phyloP scores from a whole-genome alignment of 53 echinoderm and acorn worm genomes.

The Patiria pectinifera region DNA sequence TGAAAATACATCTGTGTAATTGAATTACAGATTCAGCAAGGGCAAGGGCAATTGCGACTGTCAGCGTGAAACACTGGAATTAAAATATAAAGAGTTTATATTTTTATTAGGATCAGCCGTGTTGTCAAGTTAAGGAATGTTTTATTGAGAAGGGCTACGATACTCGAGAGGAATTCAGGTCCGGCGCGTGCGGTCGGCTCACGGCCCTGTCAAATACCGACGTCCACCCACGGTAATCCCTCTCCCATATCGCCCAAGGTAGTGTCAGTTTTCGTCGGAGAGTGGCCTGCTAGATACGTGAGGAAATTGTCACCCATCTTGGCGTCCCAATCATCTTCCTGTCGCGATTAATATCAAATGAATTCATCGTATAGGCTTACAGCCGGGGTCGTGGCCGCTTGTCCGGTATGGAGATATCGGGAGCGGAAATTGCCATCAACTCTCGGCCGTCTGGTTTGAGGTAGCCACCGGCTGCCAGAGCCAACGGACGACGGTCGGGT shows the following conservation, averaged over 20 bases:
- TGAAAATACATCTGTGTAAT: too few species aligned
- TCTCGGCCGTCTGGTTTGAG: slow-evolving; percentile 4
- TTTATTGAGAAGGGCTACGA: neutral
- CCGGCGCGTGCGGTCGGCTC: neutral
- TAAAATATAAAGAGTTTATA: too few species aligned
- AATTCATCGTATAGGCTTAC: slow-evolving; percentile 13
- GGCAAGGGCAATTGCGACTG: too few species aligned
- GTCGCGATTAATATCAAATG: slow-evolving; percentile 16
- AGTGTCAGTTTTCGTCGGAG: neutral
- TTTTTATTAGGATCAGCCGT: too few species aligned
- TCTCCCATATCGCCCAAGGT: neutral
- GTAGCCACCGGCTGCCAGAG: neutral
- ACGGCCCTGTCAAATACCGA: neutral
- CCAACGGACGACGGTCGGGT: neutral
- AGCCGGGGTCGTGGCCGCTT: slow-evolving; percentile 3
- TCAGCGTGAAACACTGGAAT: too few species aligned
- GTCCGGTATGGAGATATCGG: neutral
- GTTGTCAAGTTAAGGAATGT: neutral
- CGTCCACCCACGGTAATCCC: neutral
- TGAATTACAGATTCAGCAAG: too few species aligned
- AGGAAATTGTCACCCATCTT: slow-evolving; percentile 4
- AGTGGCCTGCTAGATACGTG: neutral
- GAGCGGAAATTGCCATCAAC: slow-evolving; percentile 35
- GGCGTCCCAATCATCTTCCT: slow-evolving; percentile 19
- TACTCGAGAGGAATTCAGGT: neutral